Base-by-base conservation (phyloP, 2,113 vertebrate species). In the Chaetops frenatus region DNA sequence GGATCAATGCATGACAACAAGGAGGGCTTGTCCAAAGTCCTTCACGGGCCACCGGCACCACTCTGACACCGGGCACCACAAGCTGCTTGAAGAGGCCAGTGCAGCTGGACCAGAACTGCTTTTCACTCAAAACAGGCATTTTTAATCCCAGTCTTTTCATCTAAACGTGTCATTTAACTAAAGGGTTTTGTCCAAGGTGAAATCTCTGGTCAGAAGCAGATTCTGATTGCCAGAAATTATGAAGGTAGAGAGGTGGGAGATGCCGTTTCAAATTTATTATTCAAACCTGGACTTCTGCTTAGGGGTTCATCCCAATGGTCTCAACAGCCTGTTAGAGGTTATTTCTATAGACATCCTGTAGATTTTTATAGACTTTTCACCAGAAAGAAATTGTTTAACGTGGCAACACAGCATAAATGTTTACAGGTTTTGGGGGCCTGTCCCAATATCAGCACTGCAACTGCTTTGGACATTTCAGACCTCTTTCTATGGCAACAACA, bases 391-490 rank as follows among this genome's bases (percentile, higher is more conserved):
- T 12, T 6, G 10, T 33, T 67, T 51, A 69, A 45, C 31, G 18
- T 6, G 14, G 11, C 31, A 78, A 66, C 33, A 25, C 11, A 65
- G 14, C 8, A 25, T 10, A 67, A 81, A 48, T 3, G 0, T 29
- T 42, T 35, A 38, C 5, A 4, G n/a, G n/a, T 88, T 88, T 84
- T 2, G 1, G 66, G 27, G 65, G 4, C 0, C 0, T 33, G 72
- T 20, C 50, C 60, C 4, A 3, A 3, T 15, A 54, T 7, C 36
- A 83, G 33, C 67, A 28, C 71, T 78, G 23, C 33, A 65, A 33
- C 45, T 7, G 1, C 27, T 47, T 58, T n/a, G 47, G 64, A 29
- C 15, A 11, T 6, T 86, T 58, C 72, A 71, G 42, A 54, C 14
- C 19, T 66, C 38, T 58, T 86, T 67, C 83, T 71, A 1, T 12